Conservation (phyloP, 92 coral and sea anemone genomes). For the Umimayanthus chanpuru region DNA sequence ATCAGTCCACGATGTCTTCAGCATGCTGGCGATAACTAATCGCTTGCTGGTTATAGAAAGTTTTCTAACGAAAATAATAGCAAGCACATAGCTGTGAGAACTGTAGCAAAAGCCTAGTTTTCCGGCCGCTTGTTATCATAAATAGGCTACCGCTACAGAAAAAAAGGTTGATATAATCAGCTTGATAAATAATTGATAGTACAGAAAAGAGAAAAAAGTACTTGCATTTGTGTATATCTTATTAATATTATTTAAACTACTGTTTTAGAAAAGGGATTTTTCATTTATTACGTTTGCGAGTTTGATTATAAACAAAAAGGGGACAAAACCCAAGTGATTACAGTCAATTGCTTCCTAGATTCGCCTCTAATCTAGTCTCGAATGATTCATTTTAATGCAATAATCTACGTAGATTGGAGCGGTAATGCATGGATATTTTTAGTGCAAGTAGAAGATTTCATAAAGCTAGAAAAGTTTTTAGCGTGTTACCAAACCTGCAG, state of each 20-base stretch:
- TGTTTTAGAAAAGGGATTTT: not conserved
- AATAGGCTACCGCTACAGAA: not conserved
- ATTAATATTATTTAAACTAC: not conserved
- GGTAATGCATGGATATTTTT: not conserved
- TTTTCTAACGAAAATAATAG: not conserved
- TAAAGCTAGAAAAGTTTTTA: not conserved
- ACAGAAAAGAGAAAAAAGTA: not conserved
- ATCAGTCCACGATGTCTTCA: too few species aligned
- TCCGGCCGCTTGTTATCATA: not conserved
- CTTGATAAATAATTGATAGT: not conserved
- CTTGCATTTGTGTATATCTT: not conserved
- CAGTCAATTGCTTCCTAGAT: not conserved
- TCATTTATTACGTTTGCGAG: not conserved
- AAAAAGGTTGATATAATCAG: conserved; percentile 8
- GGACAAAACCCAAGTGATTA: not conserved
- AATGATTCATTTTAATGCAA: not conserved
- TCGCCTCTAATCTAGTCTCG: not conserved
- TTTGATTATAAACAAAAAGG: not conserved
- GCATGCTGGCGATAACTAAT: too few species aligned
- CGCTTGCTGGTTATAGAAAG: not conserved
- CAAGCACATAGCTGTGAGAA: not conserved
- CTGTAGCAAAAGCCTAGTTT: not conserved
- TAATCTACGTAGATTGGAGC: conserved; percentile 9
- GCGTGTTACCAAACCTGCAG: too few species aligned
- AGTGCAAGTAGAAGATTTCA: not conserved